Base-by-base conservation (phyloP, 2,888 invertebrate genomes). In the Drosophila pseudotalamancana region DNA sequence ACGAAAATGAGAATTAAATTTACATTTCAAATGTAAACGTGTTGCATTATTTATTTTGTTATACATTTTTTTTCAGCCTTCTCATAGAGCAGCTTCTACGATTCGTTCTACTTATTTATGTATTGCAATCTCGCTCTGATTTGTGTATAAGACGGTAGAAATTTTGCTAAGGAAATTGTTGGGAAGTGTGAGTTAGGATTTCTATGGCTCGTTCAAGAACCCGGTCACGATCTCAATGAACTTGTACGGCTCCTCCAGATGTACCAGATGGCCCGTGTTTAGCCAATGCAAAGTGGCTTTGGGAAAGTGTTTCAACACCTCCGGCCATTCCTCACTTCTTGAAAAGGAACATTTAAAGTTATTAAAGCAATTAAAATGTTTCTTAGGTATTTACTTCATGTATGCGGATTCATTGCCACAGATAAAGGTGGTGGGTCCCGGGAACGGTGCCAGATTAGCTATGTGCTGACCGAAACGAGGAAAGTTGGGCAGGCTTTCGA, bases 181-280 rank as follows among this genome's bases (percentile, higher is more conserved):
- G n/a, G n/a, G n/a, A n/a, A n/a, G n/a, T n/a, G n/a, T 23, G 11
- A n/a, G 0, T 1, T 9, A 25, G 2, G 9, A 1, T 19, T 8
- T 19, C 19, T 45, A 43, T 6, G 67, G 35, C 5, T 57, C 32
- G 12, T 70, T 84, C 72, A 93, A 72, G 61, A 93, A 93, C 0
- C 89, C 65, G 1, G 92, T 90, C 0, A 92, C 89, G 11, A 92
- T 59, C 1, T 90, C 77, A 5, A 92, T 68, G 78, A 93, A 93
- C 25, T 91, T 82, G 0, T 72, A 67, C 1, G 98, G 97, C 89
- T 97, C 96, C 68, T 99, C 98, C 71, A 96, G 95, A 90, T 99
- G 99, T 0, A 98, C 94, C 96, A 98, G 97, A 91, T 99, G 99
- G 0, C 97, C 97, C 5, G 98, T 96, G 31, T 95, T 96, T 46